Percentiles rank a stretch among this genome's conserved stretches.
Conservation (phyloP, 2,113 vertebrate genomes). For the Nestor notabilis region DNA sequence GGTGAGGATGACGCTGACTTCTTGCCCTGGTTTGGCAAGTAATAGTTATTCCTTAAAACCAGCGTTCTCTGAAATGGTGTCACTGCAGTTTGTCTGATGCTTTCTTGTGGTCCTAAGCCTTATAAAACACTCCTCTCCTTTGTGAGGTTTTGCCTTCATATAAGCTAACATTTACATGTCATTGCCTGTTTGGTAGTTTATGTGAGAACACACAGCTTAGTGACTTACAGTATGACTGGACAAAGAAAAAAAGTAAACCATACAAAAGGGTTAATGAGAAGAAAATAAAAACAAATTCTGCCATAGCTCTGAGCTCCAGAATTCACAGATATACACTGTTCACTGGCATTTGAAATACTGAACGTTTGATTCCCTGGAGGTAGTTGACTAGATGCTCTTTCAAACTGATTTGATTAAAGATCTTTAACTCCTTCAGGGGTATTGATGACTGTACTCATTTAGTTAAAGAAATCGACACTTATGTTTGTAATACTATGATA, state of each 20-base stretch:
- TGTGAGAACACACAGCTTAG: fast-evolving
- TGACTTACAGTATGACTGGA: not conserved
- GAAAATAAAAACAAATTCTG: not conserved
- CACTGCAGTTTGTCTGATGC: not conserved
- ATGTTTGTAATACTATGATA: not conserved
- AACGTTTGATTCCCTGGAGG: not conserved
- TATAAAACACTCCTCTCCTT: not conserved
- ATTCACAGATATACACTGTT: not conserved
- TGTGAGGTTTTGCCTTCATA: not conserved
- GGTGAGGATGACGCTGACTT: not conserved
- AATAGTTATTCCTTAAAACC: not conserved
- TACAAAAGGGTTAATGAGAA: not conserved
- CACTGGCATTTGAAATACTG: not conserved
- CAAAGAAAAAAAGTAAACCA: not conserved
- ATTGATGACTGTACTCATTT: not conserved
- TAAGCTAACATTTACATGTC: fast-evolving
- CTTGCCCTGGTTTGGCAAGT: not conserved
- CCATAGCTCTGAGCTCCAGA: not conserved
- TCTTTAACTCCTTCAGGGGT: not conserved
- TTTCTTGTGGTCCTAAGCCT: not conserved
- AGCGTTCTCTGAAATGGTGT: not conserved
- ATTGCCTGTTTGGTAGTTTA: not conserved
- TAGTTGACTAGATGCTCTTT: not conserved
- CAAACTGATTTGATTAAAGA: not conserved
- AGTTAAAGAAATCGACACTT: not conserved